Base-by-base conservation (phyloP, 2,888 invertebrate species). In the Anaspis maculata region DNA sequence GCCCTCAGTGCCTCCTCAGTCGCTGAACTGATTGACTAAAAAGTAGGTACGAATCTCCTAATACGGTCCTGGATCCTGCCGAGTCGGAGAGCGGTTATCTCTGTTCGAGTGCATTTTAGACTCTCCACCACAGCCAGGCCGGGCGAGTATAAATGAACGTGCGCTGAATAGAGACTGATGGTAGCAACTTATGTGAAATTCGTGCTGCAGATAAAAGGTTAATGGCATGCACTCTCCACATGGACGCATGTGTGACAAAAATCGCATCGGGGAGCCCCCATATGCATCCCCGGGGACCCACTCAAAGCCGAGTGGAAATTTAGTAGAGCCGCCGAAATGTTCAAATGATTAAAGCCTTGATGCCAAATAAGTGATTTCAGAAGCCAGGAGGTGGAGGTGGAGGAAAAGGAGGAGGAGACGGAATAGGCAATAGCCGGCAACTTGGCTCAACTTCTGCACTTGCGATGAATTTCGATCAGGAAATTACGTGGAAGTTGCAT, bases 121-220 rank as follows among this genome's bases (percentile, higher is more conserved):
- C 44, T 46, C 44, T 46, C 44, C 35, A 31, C 40, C 42, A 48
- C 45, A n/a, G 46, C 45, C 45, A 44, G 45, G 44, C 40, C 45
- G 44, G 47, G 41, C 46, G 47, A 41, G 31, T 37, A 48, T 6
- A 6, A 50, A 50, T 46, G 51, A 49, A 52, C 52, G 52, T 52
- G 52, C 49, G 38, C 41, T 45, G 52, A 53, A 53, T 53, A 46
- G 49, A 49, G 51, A 51, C 52, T 49, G 53, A 51, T 53, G 50
- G 48, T 47, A 49, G 48, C 47, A 46, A 53, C 48, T 49, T 51
- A 46, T 48, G 46, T 40, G 46, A 52, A 50, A 54, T 54, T 46
- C 44, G 44, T 48, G 42, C 34, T 42, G 31, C 32, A 45, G 52
- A 52, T 54, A 54, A 54, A 52, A 54, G 54, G 52, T 52, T 54